These are phyloP conservation scores for Empidonax alnorum DNA, from an alignment of 2,113 vertebrate genomes.

Conservation along the genomic window DNA sequence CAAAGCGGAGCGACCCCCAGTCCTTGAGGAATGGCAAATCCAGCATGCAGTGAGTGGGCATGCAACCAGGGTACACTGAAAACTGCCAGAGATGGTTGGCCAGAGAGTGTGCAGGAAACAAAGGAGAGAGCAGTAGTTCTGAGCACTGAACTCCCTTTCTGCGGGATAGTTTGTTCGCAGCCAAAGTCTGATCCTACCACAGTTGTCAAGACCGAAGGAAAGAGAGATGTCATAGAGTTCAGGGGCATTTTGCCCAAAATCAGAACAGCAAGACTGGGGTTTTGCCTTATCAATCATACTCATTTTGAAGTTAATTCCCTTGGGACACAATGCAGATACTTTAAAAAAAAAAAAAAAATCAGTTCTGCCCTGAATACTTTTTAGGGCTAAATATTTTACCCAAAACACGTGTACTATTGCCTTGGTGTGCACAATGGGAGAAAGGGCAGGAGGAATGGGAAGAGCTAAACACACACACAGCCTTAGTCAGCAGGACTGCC, in stretches of 20 bases:
- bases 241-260: background rate
- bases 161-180: background rate
- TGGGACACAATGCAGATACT: background rate
- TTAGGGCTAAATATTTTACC: background rate
- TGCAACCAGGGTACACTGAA: constrained; percentile 19
- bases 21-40: constrained; percentile 50
- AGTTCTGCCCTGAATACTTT: background rate
- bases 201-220: constrained; percentile 30
- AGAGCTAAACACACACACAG: background rate
- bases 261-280: background rate
- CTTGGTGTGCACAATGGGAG: background rate
- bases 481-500: background rate
- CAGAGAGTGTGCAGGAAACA: background rate
- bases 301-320: constrained; percentile 21
- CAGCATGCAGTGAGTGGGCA: constrained; percentile 40
- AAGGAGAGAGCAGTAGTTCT: background rate
- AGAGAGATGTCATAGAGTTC: background rate
- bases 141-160: background rate
- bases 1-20: constrained; percentile 8
- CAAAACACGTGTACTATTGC: background rate
- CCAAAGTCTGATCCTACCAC: background rate
- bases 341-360: background rate
- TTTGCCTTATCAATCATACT: background rate
- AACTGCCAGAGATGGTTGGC: constrained; percentile 27
- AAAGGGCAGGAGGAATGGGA: background rate